A percentile compares a stretch with the other conserved stretches of the same genome.
Conservation (phyloP, 2,113 vertebrate species). For the Gambusia holbrooki region DNA sequence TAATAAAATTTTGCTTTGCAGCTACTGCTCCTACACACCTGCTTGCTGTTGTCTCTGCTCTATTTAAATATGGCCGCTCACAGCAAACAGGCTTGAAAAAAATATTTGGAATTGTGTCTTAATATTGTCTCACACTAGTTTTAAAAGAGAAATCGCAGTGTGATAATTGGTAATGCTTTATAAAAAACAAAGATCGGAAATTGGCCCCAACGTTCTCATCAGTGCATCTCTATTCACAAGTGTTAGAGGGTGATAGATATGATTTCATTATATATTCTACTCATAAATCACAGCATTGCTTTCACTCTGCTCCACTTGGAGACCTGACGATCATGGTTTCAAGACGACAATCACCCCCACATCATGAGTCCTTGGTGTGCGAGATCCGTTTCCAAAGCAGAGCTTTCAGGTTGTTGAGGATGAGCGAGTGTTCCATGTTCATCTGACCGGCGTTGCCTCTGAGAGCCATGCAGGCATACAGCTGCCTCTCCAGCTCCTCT, state of each 20-base stretch:
- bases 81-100: background rate
- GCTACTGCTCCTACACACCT: background rate
- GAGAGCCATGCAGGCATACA: slow-evolving; percentile 94
- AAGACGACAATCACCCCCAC: slow-evolving; percentile 12
- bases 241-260: slow-evolving; percentile 25
- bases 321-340: background rate
- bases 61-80: too few relatives aligned
- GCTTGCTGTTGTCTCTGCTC: background rate
- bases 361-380: slow-evolving; percentile 96
- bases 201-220: background rate
- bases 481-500: slow-evolving; percentile 95
- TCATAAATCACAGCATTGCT: slow-evolving; percentile 46
- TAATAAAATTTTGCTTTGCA: background rate
- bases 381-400: slow-evolving; percentile 99
- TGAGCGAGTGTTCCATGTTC: slow-evolving; percentile 99
- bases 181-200: background rate
- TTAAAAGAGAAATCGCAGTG: too few relatives aligned
- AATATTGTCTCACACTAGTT: background rate
- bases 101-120: background rate
- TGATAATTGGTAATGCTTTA: too few relatives aligned
- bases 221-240: slow-evolving; percentile 8
- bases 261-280: slow-evolving; percentile 26
- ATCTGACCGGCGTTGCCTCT: slow-evolving; percentile 92
- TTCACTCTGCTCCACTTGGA: slow-evolving; percentile 1
- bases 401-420: slow-evolving; percentile 97